A percentile compares a stretch with the other conserved stretches of the same genome.
Conservation (phyloP, 1,140 invertebrate species). For the Cotesia typhae region DNA sequence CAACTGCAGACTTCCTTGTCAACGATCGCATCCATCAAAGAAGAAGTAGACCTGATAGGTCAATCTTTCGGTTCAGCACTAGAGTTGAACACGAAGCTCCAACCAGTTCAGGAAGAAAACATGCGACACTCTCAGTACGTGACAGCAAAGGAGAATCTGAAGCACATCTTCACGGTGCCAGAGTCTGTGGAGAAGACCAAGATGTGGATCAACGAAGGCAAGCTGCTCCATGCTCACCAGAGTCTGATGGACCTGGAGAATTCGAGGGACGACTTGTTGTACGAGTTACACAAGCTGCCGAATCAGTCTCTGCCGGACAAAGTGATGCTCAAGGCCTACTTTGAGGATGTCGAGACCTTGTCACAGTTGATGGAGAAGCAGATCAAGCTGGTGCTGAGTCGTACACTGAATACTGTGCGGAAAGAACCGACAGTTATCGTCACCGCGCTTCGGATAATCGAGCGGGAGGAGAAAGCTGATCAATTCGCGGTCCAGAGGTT, state of each 20-base stretch:
- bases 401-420: conserved; percentile 92
- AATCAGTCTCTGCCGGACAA: conserved; percentile 91
- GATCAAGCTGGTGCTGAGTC: conserved; percentile 85
- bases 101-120: conserved; percentile 90
- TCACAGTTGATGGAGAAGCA: conserved; percentile 92
- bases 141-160: conserved; percentile 97
- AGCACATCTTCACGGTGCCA: conserved; percentile 97
- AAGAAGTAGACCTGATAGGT: conserved; percentile 65
- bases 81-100: conserved; percentile 79
- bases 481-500: conserved; percentile 80
- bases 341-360: conserved; percentile 92
- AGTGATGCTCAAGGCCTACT: conserved; percentile 92
- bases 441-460: conserved; percentile 94
- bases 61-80: conserved; percentile 74
- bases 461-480: conserved; percentile 94
- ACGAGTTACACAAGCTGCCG: conserved; percentile 92
- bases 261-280: conserved; percentile 93
- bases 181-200: conserved; percentile 96
- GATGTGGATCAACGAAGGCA: conserved; percentile 93
- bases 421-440: conserved; percentile 97
- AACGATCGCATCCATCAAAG: conserved; percentile 81
- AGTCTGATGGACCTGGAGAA: conserved; percentile 95
- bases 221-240: conserved; percentile 93
- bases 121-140: conserved; percentile 94
- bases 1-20: conserved; percentile 85